Evolutionary conservation across 2,797 vertebrate species (phyloP).

Genomic region (Stomatorhinus walkeri): DNA sequence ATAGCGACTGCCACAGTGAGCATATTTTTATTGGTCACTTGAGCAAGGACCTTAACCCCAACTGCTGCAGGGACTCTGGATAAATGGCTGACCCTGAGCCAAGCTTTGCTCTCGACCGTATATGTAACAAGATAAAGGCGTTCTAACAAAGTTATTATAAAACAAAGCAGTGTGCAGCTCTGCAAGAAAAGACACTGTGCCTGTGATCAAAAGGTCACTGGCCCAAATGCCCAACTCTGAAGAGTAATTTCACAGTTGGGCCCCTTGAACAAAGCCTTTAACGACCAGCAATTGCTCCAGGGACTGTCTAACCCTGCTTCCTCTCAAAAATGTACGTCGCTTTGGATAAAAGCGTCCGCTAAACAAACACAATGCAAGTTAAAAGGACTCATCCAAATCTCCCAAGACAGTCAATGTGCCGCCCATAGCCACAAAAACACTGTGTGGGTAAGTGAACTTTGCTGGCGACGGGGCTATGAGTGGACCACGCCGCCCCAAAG

Average conservation of each 20-base stretch:
- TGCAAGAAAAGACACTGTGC: background rate
- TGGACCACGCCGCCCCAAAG: conserved; percentile 53
- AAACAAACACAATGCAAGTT: background rate
- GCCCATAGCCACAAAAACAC: background rate
- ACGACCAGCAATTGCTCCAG: background rate
- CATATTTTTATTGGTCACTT: background rate
- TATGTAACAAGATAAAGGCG: background rate
- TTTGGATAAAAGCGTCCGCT: background rate
- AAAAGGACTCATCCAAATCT: background rate
- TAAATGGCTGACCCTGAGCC: background rate
- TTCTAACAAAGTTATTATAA: background rate
- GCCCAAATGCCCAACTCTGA: background rate
- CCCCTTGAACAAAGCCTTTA: background rate
- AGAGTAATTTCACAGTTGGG: background rate
- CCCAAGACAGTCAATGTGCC: background rate
- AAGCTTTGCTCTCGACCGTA: background rate
- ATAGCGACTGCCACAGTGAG: background rate
- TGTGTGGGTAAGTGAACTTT: conserved; percentile 39
- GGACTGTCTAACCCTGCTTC: background rate
- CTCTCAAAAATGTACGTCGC: background rate
- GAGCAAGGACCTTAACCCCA: background rate
- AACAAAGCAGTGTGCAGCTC: background rate
- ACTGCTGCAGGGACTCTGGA: background rate
- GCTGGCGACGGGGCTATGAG: conserved; percentile 34
- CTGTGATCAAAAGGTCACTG: background rate